Conservation (phyloP, 53 echinoderm and acorn worm genomes). For the Pentamera pediparva region DNA sequence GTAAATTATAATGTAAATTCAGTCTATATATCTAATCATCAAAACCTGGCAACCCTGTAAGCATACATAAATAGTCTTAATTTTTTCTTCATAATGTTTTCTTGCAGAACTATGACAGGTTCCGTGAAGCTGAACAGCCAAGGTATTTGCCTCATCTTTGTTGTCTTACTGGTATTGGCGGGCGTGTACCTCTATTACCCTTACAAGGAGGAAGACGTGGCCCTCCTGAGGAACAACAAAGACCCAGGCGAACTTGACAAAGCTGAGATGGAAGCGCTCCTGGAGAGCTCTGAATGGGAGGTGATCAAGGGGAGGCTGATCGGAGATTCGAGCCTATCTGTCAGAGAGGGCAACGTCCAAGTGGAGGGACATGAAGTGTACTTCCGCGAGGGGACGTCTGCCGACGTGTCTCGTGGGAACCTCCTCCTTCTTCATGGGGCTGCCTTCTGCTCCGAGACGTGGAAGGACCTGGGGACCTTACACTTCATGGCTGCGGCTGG, state of each 20-base stretch:
- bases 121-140: slow-evolving; percentile 4
- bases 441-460: slow-evolving; percentile 66
- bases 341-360: not conserved
- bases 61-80: too few relatives aligned
- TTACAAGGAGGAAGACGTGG: not conserved
- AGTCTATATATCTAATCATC: too few relatives aligned
- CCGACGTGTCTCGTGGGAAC: slow-evolving; percentile 25
- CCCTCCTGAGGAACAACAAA: not conserved
- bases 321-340: not conserved
- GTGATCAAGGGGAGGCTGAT: not conserved
- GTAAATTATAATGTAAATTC: too few relatives aligned
- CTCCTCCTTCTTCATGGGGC: slow-evolving; percentile 78
- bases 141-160: not conserved
- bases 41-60: too few relatives aligned
- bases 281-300: not conserved
- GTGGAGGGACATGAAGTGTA: slow-evolving; percentile 22
- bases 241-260: not conserved
- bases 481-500: slow-evolving; percentile 78
- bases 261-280: not conserved
- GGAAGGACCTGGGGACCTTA: slow-evolving; percentile 76
- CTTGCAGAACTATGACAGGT: slow-evolving; percentile 1
- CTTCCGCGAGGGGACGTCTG: slow-evolving; percentile 13
- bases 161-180: not conserved
- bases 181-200: slow-evolving; percentile 21
- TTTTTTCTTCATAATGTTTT: too few relatives aligned